Conservation (phyloP, 2,797 vertebrate species). For the Linurgus olivaceus region DNA sequence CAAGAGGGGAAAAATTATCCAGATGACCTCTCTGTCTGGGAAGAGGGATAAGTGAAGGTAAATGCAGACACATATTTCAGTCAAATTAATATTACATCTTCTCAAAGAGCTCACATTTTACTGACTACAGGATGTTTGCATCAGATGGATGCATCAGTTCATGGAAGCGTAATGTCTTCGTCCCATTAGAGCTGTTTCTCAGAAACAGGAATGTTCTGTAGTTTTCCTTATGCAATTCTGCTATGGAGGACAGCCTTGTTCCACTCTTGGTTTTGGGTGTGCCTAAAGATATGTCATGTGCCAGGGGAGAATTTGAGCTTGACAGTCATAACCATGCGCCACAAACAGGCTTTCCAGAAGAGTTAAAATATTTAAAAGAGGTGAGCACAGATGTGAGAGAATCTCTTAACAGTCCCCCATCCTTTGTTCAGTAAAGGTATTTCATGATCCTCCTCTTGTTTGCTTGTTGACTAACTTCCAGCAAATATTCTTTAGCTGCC, state of each 20-base stretch:
- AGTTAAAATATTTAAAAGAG: not conserved
- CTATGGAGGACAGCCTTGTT: not conserved
- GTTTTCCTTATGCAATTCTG: not conserved
- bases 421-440: not conserved
- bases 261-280: not conserved
- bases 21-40: not conserved
- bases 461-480: not conserved
- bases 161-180: not conserved
- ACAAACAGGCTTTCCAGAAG: not conserved
- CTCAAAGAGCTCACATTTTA: not conserved
- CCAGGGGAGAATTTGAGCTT: not conserved
- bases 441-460: not conserved
- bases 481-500: not conserved
- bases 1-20: fast-evolving
- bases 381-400: not conserved
- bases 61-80: not conserved
- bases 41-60: not conserved
- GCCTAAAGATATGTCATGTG: not conserved
- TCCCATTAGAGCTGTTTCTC: not conserved
- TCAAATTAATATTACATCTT: not conserved
- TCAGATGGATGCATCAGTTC: not conserved
- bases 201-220: not conserved
- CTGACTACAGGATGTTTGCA: not conserved
- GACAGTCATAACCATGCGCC: not conserved
- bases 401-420: not conserved